phyloP scores from a whole-genome alignment of 1,140 invertebrate species.

The Papilio polytes region DNA sequence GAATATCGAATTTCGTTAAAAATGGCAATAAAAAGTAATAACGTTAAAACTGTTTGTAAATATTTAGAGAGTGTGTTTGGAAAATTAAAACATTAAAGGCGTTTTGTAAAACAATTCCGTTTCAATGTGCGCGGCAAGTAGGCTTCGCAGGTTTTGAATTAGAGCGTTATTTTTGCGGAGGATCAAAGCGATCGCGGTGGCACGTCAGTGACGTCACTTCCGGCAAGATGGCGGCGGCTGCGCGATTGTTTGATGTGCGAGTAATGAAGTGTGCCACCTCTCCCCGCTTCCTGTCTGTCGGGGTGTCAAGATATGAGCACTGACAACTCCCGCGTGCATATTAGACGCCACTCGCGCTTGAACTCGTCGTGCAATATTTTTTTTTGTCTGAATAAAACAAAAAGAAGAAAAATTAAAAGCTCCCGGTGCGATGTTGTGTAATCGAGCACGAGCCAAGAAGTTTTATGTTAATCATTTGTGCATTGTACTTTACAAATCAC shows the following conservation, averaged over 20 bases:
- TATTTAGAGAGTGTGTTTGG: neutral
- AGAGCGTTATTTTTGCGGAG: slow-evolving; percentile 71
- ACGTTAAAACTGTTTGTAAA: neutral
- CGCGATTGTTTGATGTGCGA: slow-evolving; percentile 80
- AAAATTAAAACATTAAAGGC: slow-evolving; percentile 25
- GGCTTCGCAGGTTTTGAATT: slow-evolving; percentile 47
- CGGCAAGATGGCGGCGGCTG: slow-evolving; percentile 78
- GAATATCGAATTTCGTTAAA: neutral
- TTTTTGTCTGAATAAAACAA: slow-evolving; percentile 38
- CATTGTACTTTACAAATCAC: slow-evolving; percentile 30
- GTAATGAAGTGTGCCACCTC: slow-evolving; percentile 80
- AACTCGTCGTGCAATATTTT: slow-evolving; percentile 37
- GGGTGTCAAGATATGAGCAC: slow-evolving; percentile 72
- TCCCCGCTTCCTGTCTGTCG: slow-evolving; percentile 73
- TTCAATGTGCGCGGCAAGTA: slow-evolving; percentile 41
- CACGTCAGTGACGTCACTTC: slow-evolving; percentile 78
- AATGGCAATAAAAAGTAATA: neutral
- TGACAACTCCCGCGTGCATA: slow-evolving; percentile 65
- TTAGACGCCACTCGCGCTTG: slow-evolving; percentile 56
- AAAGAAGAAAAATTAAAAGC: slow-evolving; percentile 40
- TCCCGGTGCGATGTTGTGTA: slow-evolving; percentile 20
- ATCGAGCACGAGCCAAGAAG: slow-evolving; percentile 37
- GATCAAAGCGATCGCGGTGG: slow-evolving; percentile 75
- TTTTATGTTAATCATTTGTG: slow-evolving; percentile 38
- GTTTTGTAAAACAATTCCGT: slow-evolving; percentile 52